phyloP scores from a whole-genome alignment of 2,113 vertebrate species.

The Strix aluco region DNA sequence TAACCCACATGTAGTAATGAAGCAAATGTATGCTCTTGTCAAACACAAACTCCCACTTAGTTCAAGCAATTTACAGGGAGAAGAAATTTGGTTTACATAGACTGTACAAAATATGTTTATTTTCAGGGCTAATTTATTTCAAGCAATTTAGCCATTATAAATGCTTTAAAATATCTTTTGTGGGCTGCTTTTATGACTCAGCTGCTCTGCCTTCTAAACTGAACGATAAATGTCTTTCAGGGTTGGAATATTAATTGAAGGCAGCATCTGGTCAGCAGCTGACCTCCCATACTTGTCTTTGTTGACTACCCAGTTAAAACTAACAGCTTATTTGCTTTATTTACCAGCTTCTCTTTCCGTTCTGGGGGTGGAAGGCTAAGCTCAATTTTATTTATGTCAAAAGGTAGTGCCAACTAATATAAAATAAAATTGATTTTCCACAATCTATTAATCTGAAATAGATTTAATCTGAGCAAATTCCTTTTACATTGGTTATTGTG shows the following conservation, averaged over 20 bases:
- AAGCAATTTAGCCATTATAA: constrained; percentile 71
- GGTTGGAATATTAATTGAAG: constrained; percentile 82
- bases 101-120: constrained; percentile 74
- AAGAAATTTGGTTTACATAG: constrained; percentile 71
- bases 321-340: constrained; percentile 59
- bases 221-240: constrained; percentile 78
- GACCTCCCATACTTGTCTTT: constrained; percentile 72
- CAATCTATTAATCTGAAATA: constrained; percentile 74
- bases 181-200: constrained; percentile 77
- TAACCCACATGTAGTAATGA: constrained; percentile 48
- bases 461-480: constrained; percentile 67
- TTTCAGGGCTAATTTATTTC: constrained; percentile 77
- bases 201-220: constrained; percentile 74
- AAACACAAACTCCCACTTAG: constrained; percentile 57
- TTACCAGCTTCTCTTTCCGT: constrained; percentile 53
- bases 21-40: constrained; percentile 64
- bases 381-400: constrained; percentile 59
- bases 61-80: constrained; percentile 61
- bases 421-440: constrained; percentile 70
- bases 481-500: constrained; percentile 42
- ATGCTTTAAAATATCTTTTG: constrained; percentile 69
- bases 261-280: constrained; percentile 86
- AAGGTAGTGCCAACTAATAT: constrained; percentile 26
- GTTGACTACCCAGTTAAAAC: constrained; percentile 65
- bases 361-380: constrained; percentile 4